Conservation (phyloP, 1,140 invertebrate genomes). For the Hypothenemus hampei region DNA sequence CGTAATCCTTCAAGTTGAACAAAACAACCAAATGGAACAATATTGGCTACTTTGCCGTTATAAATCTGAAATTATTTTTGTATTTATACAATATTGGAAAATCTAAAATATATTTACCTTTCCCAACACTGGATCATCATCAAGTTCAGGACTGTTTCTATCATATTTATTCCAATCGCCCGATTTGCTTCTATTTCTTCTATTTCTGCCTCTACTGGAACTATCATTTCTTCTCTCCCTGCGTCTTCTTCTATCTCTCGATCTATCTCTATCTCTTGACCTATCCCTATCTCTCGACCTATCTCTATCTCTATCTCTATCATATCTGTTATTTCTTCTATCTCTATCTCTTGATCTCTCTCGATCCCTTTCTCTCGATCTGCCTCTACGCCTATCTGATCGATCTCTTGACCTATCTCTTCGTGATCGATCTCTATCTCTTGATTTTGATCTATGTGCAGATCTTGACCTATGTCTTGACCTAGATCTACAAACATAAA, state of each 20-base stretch:
- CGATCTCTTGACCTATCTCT: slow-evolving; percentile 41
- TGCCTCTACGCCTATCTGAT: slow-evolving; percentile 32
- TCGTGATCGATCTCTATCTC: slow-evolving; percentile 37
- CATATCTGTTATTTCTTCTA: slow-evolving; percentile 32
- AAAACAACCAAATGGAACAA: slow-evolving; percentile 97
- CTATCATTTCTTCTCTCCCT: slow-evolving; percentile 40
- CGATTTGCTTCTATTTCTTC: slow-evolving; percentile 37
- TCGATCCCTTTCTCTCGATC: slow-evolving; percentile 25
- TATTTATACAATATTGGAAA: slow-evolving; percentile 3
- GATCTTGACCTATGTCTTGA: slow-evolving; percentile 31
- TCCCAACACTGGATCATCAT: slow-evolving; percentile 60
- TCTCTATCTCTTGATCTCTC: slow-evolving; percentile 39
- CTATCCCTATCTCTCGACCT: neutral
- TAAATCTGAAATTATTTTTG: slow-evolving; percentile 66
- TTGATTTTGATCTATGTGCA: slow-evolving; percentile 31
- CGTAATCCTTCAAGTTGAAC: slow-evolving; percentile 90
- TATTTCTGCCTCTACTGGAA: slow-evolving; percentile 32
- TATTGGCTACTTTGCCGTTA: slow-evolving; percentile 89
- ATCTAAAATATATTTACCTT: slow-evolving; percentile 47
- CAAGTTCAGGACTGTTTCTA: slow-evolving; percentile 50
- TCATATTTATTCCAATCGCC: slow-evolving; percentile 46
- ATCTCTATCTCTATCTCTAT: neutral
- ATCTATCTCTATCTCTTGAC: slow-evolving; percentile 40
- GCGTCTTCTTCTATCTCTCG: slow-evolving; percentile 39
- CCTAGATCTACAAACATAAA: slow-evolving; percentile 5